phyloP scores from a whole-genome alignment of 2,113 vertebrate genomes.

The human (Homo sapiens) region GRCh38 chr2:136014501-136015000 shows the following conservation, averaged over 20 bases:
- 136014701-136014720: not conserved
- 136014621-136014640: not conserved
- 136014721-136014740: not conserved
- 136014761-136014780: not conserved
- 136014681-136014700: not conserved
- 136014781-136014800: not conserved
- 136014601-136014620: not conserved
- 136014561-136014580: not conserved
- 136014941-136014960: not conserved
- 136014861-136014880: not conserved
- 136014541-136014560: conserved; percentile 28
- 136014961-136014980: not conserved
- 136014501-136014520: not conserved
- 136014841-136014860: conserved; percentile 44
- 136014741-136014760: not conserved
- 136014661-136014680: not conserved
- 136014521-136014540: not conserved
- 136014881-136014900: not conserved
- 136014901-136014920: not conserved
- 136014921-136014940: too few relatives aligned
- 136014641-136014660: not conserved
- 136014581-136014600: conserved; percentile 16
- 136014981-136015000: not conserved
- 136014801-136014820: not conserved
- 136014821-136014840: conserved; percentile 3